phyloP scores from a whole-genome alignment of 1,140 invertebrate genomes.

The Plutomurus gul region DNA sequence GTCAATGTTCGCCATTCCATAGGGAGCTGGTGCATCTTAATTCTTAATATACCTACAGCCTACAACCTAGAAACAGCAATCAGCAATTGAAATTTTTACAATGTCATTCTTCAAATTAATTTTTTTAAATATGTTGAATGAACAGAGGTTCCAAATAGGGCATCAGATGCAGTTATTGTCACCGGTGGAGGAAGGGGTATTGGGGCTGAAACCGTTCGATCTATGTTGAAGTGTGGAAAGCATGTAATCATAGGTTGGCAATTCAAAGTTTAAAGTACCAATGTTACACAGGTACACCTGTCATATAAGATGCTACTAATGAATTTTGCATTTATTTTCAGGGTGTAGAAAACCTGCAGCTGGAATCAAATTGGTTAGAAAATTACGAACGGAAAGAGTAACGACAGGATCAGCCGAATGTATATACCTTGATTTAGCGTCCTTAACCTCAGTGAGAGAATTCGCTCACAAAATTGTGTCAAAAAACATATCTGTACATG shows the following conservation, averaged over 20 bases:
- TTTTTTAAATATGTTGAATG: background rate
- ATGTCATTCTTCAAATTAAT: background rate
- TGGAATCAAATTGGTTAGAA: constrained; percentile 61
- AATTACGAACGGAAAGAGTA: constrained; percentile 62
- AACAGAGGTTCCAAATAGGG: constrained; percentile 64
- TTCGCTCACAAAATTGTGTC: constrained; percentile 72
- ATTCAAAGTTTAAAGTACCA: background rate
- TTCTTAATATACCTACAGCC: too few relatives aligned
- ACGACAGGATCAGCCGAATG: constrained; percentile 59
- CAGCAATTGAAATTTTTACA: too few relatives aligned
- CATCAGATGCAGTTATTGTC: constrained; percentile 76
- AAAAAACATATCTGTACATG: constrained; percentile 69
- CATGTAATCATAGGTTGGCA: constrained; percentile 73
- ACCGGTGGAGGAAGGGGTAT: constrained; percentile 90
- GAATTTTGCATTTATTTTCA: background rate
- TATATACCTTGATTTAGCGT: constrained; percentile 66
- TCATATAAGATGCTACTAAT: background rate
- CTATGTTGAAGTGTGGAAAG: constrained; percentile 77
- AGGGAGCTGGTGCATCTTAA: too few relatives aligned
- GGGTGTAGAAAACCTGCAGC: constrained; percentile 63
- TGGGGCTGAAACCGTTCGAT: constrained; percentile 75
- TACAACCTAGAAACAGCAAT: too few relatives aligned
- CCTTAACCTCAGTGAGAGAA: constrained; percentile 72
- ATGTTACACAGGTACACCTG: background rate
- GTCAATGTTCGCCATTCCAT: too few relatives aligned